Conservation (phyloP, 23 tunicate species). For the Ciona savignyi region DNA sequence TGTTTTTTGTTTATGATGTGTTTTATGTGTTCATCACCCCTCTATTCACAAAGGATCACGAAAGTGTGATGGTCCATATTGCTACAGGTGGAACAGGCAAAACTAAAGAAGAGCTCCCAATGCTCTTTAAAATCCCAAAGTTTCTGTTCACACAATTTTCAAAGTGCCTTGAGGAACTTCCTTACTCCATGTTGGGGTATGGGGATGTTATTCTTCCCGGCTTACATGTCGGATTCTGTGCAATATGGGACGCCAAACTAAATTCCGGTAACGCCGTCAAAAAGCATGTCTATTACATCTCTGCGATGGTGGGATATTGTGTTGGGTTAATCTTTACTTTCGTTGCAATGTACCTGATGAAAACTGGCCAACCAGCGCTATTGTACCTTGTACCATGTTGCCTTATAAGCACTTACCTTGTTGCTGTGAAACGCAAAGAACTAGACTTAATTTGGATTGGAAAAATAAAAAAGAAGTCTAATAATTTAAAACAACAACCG, state of each 20-base stretch:
- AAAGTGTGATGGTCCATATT: constrained; percentile 72
- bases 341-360: constrained; percentile 54
- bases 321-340: constrained; percentile 62
- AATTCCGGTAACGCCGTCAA: constrained; percentile 23
- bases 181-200: constrained; percentile 73
- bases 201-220: constrained; percentile 94
- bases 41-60: constrained; percentile 57
- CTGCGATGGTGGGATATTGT: constrained; percentile 54
- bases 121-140: constrained; percentile 79
- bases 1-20: constrained; percentile 81
- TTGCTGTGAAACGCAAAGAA: constrained; percentile 65
- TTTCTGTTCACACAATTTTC: constrained; percentile 22
- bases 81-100: constrained; percentile 64
- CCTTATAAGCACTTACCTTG: constrained; percentile 39
- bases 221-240: constrained; percentile 80
- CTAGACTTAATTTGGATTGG: constrained; percentile 56
- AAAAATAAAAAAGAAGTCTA: not conserved
- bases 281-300: constrained; percentile 41
- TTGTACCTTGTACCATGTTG: constrained; percentile 73
- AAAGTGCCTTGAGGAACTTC: constrained; percentile 22
- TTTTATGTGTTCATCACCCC: constrained; percentile 89
- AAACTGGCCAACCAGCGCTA: constrained; percentile 86
- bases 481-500: not conserved
- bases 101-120: constrained; percentile 70
- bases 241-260: constrained; percentile 50